Base-by-base conservation (phyloP, 92 coral and sea anemone species). In the Epizoanthus rinbou region DNA sequence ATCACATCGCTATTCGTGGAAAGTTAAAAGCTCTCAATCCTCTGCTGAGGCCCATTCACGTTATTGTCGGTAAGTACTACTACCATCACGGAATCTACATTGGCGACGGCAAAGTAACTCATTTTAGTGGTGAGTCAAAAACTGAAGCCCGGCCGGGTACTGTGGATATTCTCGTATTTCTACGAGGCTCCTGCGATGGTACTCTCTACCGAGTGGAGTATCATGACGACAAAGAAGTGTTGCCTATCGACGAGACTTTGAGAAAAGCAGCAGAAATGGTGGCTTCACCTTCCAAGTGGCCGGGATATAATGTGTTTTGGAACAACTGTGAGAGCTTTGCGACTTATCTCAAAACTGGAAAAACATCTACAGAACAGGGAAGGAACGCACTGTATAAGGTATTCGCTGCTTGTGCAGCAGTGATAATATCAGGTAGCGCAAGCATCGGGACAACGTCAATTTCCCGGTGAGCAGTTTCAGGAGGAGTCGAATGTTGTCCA, bases 1-100 rank as follows among this genome's bases (percentile, higher is more conserved):
- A 28, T 28, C 31, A 28, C 31, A 28, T 28, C 31, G 31, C 31
- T 28, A 28, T 28, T 28, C 31, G 31, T 28, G 31, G 31, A 28
- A 28, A 28, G 31, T 0, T 28, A 28, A 2, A 28, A 28, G 2
- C 31, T 28, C 31, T 28, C 31, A 0, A 28, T 28, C 31, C 31
- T 28, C 31, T 28, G 31, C 31, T 28, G 31, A 28, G 31, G 1
- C 31, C 31, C 31, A 28, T 0, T 28, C 31, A 28, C 31, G 31
- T 28, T 0, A 28, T 28, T 28, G 31, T 28, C 31, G 31, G 31
- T 28, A 28, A 63, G 74, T 65, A 15, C 41, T 64, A 80, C 22
- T 80, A 18, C 22, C 84, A 80, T 65, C 84, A 80, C 28, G 84
- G 84, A 54, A 68, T 80, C 58, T 80, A 80, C 66, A 16, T 80